Evolutionary conservation across 2,797 vertebrate genomes (phyloP).

Genomic region (Sorex maritimensis): DNA sequence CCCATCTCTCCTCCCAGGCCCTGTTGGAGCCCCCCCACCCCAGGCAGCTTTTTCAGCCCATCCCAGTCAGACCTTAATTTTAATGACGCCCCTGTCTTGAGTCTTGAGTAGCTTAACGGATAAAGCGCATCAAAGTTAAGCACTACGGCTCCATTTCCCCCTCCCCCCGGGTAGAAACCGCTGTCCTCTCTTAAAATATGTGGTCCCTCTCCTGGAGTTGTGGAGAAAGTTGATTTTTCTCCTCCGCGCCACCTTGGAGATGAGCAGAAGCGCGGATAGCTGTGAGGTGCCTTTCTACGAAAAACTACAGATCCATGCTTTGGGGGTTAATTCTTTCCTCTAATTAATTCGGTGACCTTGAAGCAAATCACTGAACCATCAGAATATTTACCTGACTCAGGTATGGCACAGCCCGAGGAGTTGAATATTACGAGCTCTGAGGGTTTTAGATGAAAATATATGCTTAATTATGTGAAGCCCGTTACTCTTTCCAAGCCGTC

Average conservation of each 20-base stretch:
- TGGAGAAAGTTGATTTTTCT: constrained; percentile 66
- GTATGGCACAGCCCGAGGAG: constrained; percentile 59
- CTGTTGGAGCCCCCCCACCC: not conserved
- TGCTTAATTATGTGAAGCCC: not conserved
- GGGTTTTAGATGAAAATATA: constrained; percentile 40
- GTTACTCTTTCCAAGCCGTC: constrained; percentile 26
- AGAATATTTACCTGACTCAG: constrained; percentile 69
- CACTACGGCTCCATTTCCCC: not conserved
- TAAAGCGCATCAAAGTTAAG: no score
- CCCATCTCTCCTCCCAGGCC: constrained; percentile 20
- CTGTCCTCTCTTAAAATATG: constrained; percentile 32
- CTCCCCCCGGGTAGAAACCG: not conserved
- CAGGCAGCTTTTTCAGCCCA: not conserved
- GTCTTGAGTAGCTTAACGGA: no score
- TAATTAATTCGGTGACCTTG: constrained; percentile 82
- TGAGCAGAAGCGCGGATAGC: constrained; percentile 39
- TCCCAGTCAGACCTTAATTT: not conserved
- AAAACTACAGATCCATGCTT: constrained; percentile 45
- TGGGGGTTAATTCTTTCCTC: constrained; percentile 58
- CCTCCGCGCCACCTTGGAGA: constrained; percentile 34
- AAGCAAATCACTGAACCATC: constrained; percentile 64
- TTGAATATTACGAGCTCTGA: constrained; percentile 64
- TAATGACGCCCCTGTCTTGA: not conserved
- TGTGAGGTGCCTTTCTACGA: not conserved
- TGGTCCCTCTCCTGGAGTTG: constrained; percentile 10